These are phyloP conservation scores for Ateles fusciceps DNA, from an alignment of 2,797 vertebrate species.

Conservation along the genomic window DNA sequence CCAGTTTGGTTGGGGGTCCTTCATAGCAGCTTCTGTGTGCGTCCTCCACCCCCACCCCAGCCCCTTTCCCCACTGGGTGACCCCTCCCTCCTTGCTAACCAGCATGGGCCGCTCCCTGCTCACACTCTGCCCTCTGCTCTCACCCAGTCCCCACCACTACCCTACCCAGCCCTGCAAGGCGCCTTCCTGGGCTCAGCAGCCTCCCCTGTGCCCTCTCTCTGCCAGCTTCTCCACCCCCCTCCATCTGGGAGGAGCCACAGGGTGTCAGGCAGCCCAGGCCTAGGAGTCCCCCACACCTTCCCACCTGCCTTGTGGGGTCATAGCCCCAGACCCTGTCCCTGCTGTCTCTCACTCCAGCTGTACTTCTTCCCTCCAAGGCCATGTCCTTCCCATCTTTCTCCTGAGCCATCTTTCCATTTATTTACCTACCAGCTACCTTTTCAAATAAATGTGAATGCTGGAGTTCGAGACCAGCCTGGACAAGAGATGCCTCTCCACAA, in stretches of 20 bases:
- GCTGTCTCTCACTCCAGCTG: not conserved
- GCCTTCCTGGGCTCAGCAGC: not conserved
- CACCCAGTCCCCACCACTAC: not conserved
- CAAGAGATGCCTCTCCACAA: too few relatives aligned
- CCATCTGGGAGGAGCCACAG: not conserved
- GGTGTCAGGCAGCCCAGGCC: not conserved
- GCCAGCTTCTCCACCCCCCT: not conserved
- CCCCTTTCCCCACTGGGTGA: rapidly evolving
- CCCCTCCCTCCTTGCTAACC: not conserved
- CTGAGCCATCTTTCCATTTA: too few relatives aligned
- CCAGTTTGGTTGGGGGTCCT: not conserved
- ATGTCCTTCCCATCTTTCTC: not conserved
- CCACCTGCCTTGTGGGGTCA: not conserved
- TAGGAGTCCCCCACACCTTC: not conserved
- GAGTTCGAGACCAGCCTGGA: too few relatives aligned
- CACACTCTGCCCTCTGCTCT: not conserved
- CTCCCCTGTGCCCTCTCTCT: too few relatives aligned
- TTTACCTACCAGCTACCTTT: not conserved
- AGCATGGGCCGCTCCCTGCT: not conserved
- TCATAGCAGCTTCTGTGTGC: not conserved
- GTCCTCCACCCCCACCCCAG: not conserved
- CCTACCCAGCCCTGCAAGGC: not conserved
- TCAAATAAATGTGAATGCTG: not conserved
- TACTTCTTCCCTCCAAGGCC: not conserved
- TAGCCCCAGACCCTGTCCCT: not conserved